phyloP scores from a whole-genome alignment of 2,797 vertebrate species.

The Furcifer pardalis region DNA sequence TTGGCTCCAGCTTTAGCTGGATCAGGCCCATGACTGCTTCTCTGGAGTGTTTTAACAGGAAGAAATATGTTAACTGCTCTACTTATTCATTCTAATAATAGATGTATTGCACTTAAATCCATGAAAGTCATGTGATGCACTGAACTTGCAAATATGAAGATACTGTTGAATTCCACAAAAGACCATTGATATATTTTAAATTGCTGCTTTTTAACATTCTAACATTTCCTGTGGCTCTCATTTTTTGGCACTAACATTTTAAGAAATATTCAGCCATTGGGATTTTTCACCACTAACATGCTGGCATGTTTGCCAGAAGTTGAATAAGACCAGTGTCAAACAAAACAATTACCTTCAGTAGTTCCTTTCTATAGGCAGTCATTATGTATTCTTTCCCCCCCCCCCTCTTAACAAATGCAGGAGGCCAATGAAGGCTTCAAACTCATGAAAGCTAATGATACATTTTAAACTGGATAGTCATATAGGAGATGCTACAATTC shows the following conservation, averaged over 20 bases:
- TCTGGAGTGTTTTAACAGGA: not conserved
- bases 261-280: not conserved
- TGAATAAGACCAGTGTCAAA: not conserved
- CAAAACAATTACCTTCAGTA: not conserved
- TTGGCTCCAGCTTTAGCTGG: too few relatives aligned
- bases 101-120: not conserved
- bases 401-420: not conserved
- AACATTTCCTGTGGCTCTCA: not conserved
- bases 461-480: not conserved
- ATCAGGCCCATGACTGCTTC: too few relatives aligned
- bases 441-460: not conserved
- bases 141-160: not conserved
- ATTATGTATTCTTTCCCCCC: not conserved
- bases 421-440: not conserved
- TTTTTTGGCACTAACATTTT: not conserved
- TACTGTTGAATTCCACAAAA: not conserved
- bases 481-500: too few relatives aligned
- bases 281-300: not conserved
- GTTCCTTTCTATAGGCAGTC: not conserved
- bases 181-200: not conserved
- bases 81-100: slow-evolving; percentile 28
- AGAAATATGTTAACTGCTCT: not conserved
- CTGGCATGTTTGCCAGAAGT: not conserved
- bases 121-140: not conserved
- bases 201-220: not conserved